Percentiles rank a stretch among this genome's conserved stretches.
Conservation (phyloP, 2,113 vertebrate species). For the Gopherus evgoodei region DNA sequence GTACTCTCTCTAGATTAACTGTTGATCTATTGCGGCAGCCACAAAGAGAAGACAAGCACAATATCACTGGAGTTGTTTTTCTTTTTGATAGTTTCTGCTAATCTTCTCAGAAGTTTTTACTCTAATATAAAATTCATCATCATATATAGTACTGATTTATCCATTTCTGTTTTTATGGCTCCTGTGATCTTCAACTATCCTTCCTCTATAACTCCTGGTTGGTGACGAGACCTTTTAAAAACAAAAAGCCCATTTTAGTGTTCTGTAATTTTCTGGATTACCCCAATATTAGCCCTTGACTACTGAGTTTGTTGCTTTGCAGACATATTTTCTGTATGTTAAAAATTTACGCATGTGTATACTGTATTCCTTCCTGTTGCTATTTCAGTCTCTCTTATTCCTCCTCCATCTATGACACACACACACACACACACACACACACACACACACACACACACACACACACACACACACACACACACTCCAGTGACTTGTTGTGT, state of each 20-base stretch:
- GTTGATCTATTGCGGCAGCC: not conserved
- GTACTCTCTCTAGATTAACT: not conserved
- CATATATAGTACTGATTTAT: not conserved
- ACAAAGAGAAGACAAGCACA: not conserved
- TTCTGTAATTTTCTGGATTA: not conserved
- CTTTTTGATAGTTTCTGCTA: not conserved
- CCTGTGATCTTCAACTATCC: not conserved
- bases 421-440: not conserved
- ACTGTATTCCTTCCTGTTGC: not conserved
- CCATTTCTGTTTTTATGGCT: not conserved
- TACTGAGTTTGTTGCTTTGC: not conserved
- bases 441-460: not conserved
- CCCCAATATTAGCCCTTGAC: not conserved
- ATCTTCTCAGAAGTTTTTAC: not conserved
- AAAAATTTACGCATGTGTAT: not conserved
- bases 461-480: not conserved
- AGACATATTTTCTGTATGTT: not conserved
- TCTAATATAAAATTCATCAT: not conserved
- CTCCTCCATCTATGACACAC: not conserved
- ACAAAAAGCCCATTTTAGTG: not conserved
- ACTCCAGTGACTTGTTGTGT: not conserved
- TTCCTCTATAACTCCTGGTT: not conserved
- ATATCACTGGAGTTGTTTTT: not conserved
- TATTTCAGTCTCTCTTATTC: not conserved
- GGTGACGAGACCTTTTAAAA: not conserved